These are phyloP conservation scores for Chrysodeixis includens DNA, from an alignment of 2,888 invertebrate species.

Conservation along the genomic window DNA sequence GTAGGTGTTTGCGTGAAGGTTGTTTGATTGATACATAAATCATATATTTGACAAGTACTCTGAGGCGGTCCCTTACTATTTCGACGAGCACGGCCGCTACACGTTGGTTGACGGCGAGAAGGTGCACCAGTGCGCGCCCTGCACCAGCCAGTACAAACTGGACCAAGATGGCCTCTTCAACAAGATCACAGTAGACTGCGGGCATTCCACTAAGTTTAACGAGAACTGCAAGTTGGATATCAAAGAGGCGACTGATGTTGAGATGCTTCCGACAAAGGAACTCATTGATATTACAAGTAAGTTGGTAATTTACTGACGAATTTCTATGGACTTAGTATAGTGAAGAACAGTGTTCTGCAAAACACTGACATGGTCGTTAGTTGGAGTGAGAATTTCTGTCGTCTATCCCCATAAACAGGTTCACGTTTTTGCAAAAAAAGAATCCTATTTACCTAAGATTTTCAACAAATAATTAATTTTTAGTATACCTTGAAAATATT, in stretches of 20 bases:
- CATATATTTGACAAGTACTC: conserved; percentile 51
- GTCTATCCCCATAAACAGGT: too few relatives aligned
- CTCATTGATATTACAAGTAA: conserved; percentile 67
- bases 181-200: conserved; percentile 70
- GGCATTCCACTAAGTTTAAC: conserved; percentile 64
- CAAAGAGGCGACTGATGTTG: conserved; percentile 57
- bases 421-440: too few relatives aligned
- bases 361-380: too few relatives aligned
- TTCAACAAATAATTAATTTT: too few relatives aligned
- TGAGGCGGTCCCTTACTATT: conserved; percentile 66
- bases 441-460: too few relatives aligned
- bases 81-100: conserved; percentile 75
- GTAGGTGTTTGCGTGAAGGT: too few relatives aligned
- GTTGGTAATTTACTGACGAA: conserved; percentile 25
- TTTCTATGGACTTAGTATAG: not conserved
- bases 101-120: conserved; percentile 63
- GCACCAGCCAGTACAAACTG: conserved; percentile 72
- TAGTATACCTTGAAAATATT: too few relatives aligned
- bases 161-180: conserved; percentile 61
- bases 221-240: conserved; percentile 63
- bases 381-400: too few relatives aligned
- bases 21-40: not conserved
- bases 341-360: too few relatives aligned
- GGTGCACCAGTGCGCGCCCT: conserved; percentile 71
- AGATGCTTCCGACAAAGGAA: conserved; percentile 64